phyloP scores from a whole-genome alignment of 2,888 invertebrate genomes.

The Maniola hyperantus region DNA sequence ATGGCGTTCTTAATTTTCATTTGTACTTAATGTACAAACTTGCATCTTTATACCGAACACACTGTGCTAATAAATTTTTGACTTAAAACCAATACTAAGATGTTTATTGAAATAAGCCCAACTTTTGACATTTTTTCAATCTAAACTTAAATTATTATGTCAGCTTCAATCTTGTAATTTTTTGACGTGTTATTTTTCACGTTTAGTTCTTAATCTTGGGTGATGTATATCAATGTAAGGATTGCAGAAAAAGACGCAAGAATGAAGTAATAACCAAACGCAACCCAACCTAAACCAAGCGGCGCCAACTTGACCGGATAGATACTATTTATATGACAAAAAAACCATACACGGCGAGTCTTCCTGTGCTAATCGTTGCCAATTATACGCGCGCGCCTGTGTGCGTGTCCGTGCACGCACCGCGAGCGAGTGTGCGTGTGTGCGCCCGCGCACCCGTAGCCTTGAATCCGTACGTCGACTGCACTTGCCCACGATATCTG shows the following conservation, averaged over 20 bases:
- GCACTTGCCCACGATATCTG: slow-evolving; percentile 57
- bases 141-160: too few relatives aligned
- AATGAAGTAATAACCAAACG: slow-evolving; percentile 33
- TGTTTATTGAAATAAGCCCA: too few relatives aligned
- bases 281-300: slow-evolving; percentile 52
- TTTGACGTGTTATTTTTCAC: neutral
- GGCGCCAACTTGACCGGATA: slow-evolving; percentile 48
- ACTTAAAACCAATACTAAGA: too few relatives aligned
- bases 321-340: slow-evolving; percentile 49
- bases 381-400: slow-evolving; percentile 59
- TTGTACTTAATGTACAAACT: too few relatives aligned
- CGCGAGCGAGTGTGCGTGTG: slow-evolving; percentile 39
- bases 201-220: neutral
- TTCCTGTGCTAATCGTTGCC: slow-evolving; percentile 80
- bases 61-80: too few relatives aligned
- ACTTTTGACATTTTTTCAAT: too few relatives aligned
- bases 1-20: too few relatives aligned
- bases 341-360: slow-evolving; percentile 62
- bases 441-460: slow-evolving; percentile 47
- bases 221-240: neutral
- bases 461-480: slow-evolving; percentile 79
- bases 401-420: slow-evolving; percentile 38
- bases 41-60: too few relatives aligned
- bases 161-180: neutral
- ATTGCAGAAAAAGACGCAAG: slow-evolving; percentile 26